Evolutionary conservation across 2,888 invertebrate genomes (phyloP).

Genomic region (Lordiphosa fenestrarum): DNA sequence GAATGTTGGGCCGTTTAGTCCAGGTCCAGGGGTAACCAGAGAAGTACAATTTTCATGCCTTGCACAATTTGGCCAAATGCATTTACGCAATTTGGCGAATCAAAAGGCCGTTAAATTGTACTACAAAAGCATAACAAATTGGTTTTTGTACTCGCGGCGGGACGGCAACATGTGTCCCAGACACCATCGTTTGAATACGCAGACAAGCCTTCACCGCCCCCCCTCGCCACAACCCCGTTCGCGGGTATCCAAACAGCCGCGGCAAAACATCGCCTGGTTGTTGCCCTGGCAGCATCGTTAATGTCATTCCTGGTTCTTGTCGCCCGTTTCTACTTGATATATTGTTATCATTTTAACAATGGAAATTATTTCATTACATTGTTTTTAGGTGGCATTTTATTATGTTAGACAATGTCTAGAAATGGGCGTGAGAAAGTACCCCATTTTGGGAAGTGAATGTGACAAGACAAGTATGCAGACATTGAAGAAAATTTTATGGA

Average conservation of each 20-base stretch:
- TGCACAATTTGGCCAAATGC: slow-evolving; percentile 34
- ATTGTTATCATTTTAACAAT: slow-evolving; percentile 78
- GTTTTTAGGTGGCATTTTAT: slow-evolving; percentile 63
- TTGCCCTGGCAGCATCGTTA: slow-evolving; percentile 44
- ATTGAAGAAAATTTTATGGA: not conserved
- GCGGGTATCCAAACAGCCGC: slow-evolving; percentile 49
- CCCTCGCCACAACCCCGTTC: slow-evolving; percentile 30
- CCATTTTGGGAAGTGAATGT: slow-evolving; percentile 10
- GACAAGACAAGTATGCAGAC: slow-evolving; percentile 9
- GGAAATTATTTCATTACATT: slow-evolving; percentile 78
- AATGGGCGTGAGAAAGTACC: slow-evolving; percentile 9
- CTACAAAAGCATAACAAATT: slow-evolving; percentile 62
- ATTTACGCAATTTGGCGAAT: slow-evolving; percentile 55
- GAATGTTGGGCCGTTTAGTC: slow-evolving; percentile 44
- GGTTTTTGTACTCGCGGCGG: slow-evolving; percentile 45
- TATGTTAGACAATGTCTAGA: slow-evolving; percentile 55
- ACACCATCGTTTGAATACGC: slow-evolving; percentile 32
- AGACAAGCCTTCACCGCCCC: slow-evolving; percentile 36
- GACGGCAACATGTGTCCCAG: slow-evolving; percentile 45
- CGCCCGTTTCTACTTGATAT: slow-evolving; percentile 74
- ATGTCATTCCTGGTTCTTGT: slow-evolving; percentile 50
- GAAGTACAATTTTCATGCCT: not conserved
- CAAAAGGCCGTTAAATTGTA: slow-evolving; percentile 72
- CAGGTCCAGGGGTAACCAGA: slow-evolving; percentile 17
- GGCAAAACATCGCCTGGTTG: slow-evolving; percentile 37